A percentile compares a stretch with the other conserved stretches of the same genome.
These are phyloP conservation scores for Kryphioiulus occultus DNA, from an alignment of 2,888 invertebrate species.

Conservation along the genomic window DNA sequence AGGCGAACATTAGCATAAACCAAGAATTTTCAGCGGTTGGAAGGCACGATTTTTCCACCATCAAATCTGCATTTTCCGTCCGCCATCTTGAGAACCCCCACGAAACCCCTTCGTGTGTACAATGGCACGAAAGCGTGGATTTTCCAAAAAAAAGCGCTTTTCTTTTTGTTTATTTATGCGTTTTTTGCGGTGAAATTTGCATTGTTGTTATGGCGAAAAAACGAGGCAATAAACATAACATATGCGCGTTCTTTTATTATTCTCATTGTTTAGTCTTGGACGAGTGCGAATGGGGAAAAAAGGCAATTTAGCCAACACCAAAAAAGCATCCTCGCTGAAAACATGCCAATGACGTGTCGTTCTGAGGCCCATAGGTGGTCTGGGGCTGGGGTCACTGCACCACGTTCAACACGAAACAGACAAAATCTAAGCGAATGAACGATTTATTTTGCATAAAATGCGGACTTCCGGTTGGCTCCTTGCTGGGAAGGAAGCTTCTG, in stretches of 20 bases:
- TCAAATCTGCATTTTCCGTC: not conserved
- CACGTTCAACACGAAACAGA: not conserved
- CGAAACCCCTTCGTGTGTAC: not conserved
- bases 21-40: not conserved
- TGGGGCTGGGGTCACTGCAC: not conserved
- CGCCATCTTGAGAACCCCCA: not conserved
- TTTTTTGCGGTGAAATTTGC: constrained; percentile 10
- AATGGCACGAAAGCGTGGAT: constrained; percentile 1
- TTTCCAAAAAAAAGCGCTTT: not conserved
- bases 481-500: too few species aligned
- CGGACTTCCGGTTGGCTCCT: too few species aligned
- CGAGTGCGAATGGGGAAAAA: not conserved
- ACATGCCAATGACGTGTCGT: not conserved
- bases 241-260: constrained; percentile 24
- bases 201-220: constrained; percentile 6
- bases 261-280: constrained; percentile 7
- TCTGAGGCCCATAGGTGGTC: not conserved
- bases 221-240: constrained; percentile 26
- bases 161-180: not conserved
- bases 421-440: too few species aligned
- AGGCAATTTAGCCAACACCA: not conserved
- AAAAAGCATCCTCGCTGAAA: not conserved
- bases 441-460: too few species aligned
- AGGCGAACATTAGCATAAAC: not conserved
- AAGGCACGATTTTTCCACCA: not conserved